A percentile compares a stretch with the other conserved stretches of the same genome.
These are phyloP conservation scores for Mesocentrotus franciscanus DNA, from an alignment of 53 echinoderm and acorn worm species.

Conservation along the genomic window DNA sequence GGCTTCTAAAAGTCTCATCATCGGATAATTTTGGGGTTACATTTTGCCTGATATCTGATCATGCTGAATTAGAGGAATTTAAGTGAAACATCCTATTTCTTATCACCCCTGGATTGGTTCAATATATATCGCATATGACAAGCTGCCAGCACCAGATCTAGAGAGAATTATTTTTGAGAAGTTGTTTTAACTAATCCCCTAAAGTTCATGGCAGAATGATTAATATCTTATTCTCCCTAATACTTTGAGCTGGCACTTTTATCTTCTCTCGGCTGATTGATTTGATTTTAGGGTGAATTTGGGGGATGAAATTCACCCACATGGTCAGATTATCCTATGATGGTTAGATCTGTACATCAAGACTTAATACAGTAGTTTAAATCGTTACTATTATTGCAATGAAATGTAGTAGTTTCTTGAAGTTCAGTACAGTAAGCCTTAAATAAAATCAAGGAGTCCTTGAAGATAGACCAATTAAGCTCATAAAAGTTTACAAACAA, in stretches of 20 bases:
- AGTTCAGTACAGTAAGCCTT: neutral
- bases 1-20: slow-evolving; percentile 18
- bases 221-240: neutral
- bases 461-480: neutral
- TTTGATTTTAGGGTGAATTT: neutral
- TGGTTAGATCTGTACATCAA: neutral
- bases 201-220: slow-evolving; percentile 21
- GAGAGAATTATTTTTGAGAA: slow-evolving; percentile 14
- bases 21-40: neutral
- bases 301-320: neutral
- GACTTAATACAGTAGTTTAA: neutral
- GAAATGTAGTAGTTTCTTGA: neutral
- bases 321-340: neutral
- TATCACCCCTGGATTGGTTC: neutral
- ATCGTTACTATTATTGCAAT: neutral
- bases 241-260: slow-evolving; percentile 1
- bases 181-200: slow-evolving; percentile 1
- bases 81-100: slow-evolving; percentile 44
- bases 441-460: neutral
- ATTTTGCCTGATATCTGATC: slow-evolving; percentile 3
- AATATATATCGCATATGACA: slow-evolving; percentile 17
- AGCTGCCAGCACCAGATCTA: slow-evolving; percentile 30
- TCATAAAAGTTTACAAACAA: neutral
- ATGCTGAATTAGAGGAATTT: slow-evolving; percentile 20
- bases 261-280: slow-evolving; percentile 7